These are phyloP conservation scores for Drosophila phalerata DNA, from an alignment of 2,888 invertebrate species.

Conservation along the genomic window DNA sequence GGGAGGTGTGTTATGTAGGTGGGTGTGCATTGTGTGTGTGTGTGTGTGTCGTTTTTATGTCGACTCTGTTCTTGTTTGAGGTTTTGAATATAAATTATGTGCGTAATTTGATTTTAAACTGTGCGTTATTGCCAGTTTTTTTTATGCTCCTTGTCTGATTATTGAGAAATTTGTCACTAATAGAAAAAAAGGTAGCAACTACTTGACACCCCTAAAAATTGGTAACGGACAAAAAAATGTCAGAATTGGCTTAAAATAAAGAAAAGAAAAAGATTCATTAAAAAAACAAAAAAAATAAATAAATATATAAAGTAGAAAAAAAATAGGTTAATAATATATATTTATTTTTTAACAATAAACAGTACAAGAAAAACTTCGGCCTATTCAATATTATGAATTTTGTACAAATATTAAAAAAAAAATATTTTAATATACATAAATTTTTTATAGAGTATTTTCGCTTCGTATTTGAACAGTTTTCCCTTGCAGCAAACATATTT, in stretches of 20 bases:
- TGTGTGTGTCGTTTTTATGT: constrained; percentile 48
- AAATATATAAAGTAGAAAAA: neutral
- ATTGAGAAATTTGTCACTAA: constrained; percentile 51
- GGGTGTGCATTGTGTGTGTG: constrained; percentile 26
- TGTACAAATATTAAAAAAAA: neutral
- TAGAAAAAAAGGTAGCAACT: constrained; percentile 31
- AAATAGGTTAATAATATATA: too few species aligned
- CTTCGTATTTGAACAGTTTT: neutral
- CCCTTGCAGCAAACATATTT: constrained; percentile 4
- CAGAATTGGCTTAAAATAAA: neutral
- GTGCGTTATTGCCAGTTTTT: constrained; percentile 44
- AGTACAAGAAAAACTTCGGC: too few species aligned
- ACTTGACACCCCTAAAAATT: neutral
- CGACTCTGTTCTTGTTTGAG: constrained; percentile 51
- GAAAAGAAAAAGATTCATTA: too few species aligned
- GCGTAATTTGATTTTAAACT: constrained; percentile 77
- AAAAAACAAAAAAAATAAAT: neutral
- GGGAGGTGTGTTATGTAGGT: constrained; percentile 35
- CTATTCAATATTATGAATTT: neutral
- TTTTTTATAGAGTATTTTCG: constrained; percentile 5
- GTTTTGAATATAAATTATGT: constrained; percentile 76
- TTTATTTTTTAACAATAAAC: neutral
- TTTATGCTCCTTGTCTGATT: constrained; percentile 33
- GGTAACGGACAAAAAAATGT: neutral
- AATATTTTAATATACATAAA: neutral